Evolutionary conservation across 2,113 vertebrate genomes (phyloP).

Genomic region (Passer montanus): DNA sequence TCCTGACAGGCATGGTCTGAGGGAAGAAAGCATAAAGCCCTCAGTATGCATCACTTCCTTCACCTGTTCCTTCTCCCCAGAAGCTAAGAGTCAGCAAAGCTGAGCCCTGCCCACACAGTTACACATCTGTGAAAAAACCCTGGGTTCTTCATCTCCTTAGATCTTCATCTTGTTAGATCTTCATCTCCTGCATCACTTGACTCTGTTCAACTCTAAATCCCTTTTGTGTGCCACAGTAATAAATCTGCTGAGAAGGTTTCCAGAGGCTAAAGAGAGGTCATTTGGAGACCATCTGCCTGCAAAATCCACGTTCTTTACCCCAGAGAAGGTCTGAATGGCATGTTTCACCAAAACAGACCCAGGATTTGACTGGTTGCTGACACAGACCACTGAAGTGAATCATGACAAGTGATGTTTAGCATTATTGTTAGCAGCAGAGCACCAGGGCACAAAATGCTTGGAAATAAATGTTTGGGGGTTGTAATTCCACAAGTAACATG

Average conservation of each 20-base stretch:
- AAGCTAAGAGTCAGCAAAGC: not conserved
- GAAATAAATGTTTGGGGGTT: not conserved
- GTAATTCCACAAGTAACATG: not conserved
- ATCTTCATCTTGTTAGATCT: not conserved
- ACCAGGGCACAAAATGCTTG: not conserved
- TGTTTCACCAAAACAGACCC: not conserved
- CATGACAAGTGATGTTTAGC: not conserved
- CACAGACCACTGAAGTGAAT: not conserved
- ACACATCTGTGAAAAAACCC: not conserved
- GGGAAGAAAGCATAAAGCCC: not conserved
- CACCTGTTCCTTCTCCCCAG: not conserved
- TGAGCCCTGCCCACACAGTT: not conserved
- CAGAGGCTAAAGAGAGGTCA: not conserved
- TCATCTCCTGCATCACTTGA: not conserved
- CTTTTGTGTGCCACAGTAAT: not conserved
- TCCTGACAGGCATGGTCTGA: not conserved
- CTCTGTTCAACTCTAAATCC: not conserved
- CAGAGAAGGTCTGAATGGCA: not conserved
- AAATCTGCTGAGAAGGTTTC: not conserved
- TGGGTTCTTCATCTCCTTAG: not conserved
- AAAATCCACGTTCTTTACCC: not conserved
- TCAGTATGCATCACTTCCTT: rapidly evolving
- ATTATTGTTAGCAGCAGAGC: not conserved
- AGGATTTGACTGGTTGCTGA: not conserved
- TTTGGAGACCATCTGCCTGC: not conserved